These are phyloP conservation scores for Aplochiton taeniatus DNA, from an alignment of 2,797 vertebrate species.

Conservation along the genomic window DNA sequence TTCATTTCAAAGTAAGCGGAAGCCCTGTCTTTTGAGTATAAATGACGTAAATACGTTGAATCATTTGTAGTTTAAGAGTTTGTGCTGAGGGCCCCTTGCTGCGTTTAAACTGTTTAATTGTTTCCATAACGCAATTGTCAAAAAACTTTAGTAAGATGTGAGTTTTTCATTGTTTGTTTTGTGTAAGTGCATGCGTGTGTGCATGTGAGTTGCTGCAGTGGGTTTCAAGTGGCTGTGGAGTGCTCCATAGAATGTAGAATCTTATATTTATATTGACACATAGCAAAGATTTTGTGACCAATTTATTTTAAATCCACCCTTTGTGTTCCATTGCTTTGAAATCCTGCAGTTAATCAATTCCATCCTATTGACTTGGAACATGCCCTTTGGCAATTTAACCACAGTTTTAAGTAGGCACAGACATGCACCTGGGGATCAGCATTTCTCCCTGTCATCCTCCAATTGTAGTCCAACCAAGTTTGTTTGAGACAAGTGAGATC, in stretches of 20 bases:
- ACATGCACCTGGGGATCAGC: slow-evolving; percentile 37
- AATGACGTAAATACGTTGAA: slow-evolving; percentile 73
- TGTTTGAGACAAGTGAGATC: slow-evolving; percentile 52
- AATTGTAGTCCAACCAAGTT: slow-evolving; percentile 25
- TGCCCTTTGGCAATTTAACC: slow-evolving; percentile 67
- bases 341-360: slow-evolving; percentile 62
- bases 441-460: no score
- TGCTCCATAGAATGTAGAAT: slow-evolving; percentile 45
- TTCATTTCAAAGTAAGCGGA: slow-evolving; percentile 68
- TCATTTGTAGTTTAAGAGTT: slow-evolving; percentile 73
- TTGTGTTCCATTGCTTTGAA: slow-evolving; percentile 48
- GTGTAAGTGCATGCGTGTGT: slow-evolving; percentile 26
- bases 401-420: slow-evolving; percentile 56
- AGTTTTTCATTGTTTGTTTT: slow-evolving; percentile 50
- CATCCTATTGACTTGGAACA: slow-evolving; percentile 64
- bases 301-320: slow-evolving; percentile 2
- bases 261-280: slow-evolving; percentile 43
- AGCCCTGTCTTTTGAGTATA: slow-evolving; percentile 50
- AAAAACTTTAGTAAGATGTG: no score
- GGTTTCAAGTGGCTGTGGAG: slow-evolving; percentile 45
- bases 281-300: slow-evolving; percentile 21
- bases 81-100: slow-evolving; percentile 66
- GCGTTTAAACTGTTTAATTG: slow-evolving; percentile 69
- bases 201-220: slow-evolving; percentile 41
- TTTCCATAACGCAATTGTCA: slow-evolving; percentile 69